Evolutionary conservation across 2,797 vertebrate species (phyloP).

Genomic region (Semotilus atromaculatus): DNA sequence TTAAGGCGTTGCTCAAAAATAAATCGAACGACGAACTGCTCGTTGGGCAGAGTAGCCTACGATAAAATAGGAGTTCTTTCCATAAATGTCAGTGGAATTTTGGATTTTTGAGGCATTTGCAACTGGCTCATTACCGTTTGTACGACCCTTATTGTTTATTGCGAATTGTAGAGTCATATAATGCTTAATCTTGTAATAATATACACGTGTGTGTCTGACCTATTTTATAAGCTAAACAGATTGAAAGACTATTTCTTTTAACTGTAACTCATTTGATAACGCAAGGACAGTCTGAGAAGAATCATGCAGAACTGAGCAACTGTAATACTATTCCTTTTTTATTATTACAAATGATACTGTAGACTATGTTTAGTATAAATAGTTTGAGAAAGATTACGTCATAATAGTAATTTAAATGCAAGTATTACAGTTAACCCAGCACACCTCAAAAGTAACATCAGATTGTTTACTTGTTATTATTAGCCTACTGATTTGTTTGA

Average conservation of each 20-base stretch:
- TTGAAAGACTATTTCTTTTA: no score
- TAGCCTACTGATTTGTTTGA: not conserved
- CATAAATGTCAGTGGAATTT: not conserved
- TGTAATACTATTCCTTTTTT: not conserved
- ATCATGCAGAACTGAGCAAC: not conserved
- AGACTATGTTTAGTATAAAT: not conserved
- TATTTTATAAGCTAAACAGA: not conserved
- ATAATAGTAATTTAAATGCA: not conserved
- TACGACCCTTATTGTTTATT: not conserved
- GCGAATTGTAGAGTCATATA: not conserved
- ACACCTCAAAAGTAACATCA: not conserved
- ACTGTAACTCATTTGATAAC: no score
- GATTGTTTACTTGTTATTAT: not conserved
- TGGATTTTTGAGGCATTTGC: not conserved
- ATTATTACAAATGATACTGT: not conserved
- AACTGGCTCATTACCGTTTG: not conserved
- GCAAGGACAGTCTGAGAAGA: not conserved
- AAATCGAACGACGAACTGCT: constrained; percentile 3
- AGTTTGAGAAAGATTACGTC: not conserved
- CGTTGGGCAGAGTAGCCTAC: not conserved
- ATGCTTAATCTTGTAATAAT: not conserved
- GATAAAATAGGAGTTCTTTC: not conserved
- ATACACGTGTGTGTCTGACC: constrained; percentile 22
- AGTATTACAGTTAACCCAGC: not conserved
- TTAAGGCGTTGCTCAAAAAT: not conserved